Evolutionary conservation across 2,888 invertebrate genomes (phyloP).

Genomic region (Tortricodes alternella): DNA sequence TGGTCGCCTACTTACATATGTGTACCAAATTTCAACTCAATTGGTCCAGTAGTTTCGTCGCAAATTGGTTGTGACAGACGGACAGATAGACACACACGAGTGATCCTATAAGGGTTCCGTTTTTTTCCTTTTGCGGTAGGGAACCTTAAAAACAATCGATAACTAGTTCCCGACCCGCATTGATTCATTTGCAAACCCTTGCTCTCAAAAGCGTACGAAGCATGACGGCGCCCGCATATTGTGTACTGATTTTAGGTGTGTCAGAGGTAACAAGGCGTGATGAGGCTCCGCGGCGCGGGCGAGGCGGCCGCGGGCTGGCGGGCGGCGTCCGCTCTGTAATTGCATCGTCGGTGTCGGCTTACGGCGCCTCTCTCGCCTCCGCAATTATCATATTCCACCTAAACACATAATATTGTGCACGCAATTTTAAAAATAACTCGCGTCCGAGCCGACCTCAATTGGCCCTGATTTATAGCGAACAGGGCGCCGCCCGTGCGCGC

Average conservation of each 20-base stretch:
- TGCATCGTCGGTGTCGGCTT: constrained; percentile 78
- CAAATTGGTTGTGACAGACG: too few relatives aligned
- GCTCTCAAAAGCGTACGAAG: not conserved
- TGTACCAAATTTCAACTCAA: too few relatives aligned
- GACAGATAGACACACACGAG: too few relatives aligned
- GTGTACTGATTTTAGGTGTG: constrained; percentile 22
- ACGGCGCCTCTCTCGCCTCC: constrained; percentile 72
- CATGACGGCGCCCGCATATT: constrained; percentile 1
- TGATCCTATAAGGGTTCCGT: too few relatives aligned
- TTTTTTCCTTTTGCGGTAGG: too few relatives aligned
- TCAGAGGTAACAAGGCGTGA: constrained; percentile 36
- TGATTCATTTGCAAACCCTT: constrained; percentile 6
- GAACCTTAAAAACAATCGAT: not conserved
- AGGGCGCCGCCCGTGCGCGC: constrained; percentile 49
- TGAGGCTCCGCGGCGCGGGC: constrained; percentile 37
- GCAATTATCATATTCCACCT: constrained; percentile 83
- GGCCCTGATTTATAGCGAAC: constrained; percentile 71
- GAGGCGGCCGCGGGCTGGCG: constrained; percentile 34
- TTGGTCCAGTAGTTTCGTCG: too few relatives aligned
- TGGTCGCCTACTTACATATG: too few relatives aligned
- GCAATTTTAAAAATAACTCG: constrained; percentile 81
- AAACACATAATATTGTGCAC: constrained; percentile 82
- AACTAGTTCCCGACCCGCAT: constrained; percentile 13
- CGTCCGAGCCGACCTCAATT: constrained; percentile 76
- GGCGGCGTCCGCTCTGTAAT: constrained; percentile 70